These are phyloP conservation scores for Parnassius smintheus DNA, from an alignment of 2,888 invertebrate genomes.

Conservation along the genomic window DNA sequence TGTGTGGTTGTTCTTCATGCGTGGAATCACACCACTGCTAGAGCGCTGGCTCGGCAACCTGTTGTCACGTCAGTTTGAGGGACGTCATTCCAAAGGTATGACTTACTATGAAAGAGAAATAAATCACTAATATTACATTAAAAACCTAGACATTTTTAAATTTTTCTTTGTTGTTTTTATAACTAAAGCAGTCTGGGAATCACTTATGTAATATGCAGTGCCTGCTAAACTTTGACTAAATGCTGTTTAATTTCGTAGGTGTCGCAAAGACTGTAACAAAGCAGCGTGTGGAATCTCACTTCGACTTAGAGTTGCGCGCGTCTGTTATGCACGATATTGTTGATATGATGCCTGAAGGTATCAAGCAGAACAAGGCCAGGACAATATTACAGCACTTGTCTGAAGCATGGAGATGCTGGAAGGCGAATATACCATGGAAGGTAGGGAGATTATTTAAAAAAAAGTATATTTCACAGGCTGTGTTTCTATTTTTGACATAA, in stretches of 20 bases:
- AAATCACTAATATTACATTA: no score
- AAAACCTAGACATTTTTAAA: no score
- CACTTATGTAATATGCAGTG: no score
- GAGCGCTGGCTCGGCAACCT: slow-evolving; percentile 99
- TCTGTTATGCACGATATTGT: slow-evolving; percentile 99
- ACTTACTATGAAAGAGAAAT: no score
- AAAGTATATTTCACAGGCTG: not conserved
- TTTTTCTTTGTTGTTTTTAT: no score
- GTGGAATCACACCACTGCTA: slow-evolving; percentile 98
- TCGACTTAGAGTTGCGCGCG: slow-evolving; percentile 98
- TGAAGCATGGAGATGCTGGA: slow-evolving; percentile 99
- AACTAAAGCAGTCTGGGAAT: no score
- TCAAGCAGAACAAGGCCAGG: slow-evolving; percentile 99
- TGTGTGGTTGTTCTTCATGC: slow-evolving; percentile 99
- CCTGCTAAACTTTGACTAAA: no score
- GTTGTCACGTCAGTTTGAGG: slow-evolving; percentile 98
- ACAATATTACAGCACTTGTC: slow-evolving; percentile 99
- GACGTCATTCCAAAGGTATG: slow-evolving; percentile 96
- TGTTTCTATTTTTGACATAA: no score
- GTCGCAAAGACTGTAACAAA: slow-evolving; percentile 99
- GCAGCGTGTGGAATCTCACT: slow-evolving; percentile 99
- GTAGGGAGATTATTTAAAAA: slow-evolving; percentile 59
- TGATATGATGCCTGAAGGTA: slow-evolving; percentile 99
- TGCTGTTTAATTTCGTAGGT: slow-evolving; percentile 58
- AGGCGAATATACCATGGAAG: slow-evolving; percentile 99